These are phyloP conservation scores for Epiblema foenella DNA, from an alignment of 2,888 invertebrate species.

Conservation along the genomic window DNA sequence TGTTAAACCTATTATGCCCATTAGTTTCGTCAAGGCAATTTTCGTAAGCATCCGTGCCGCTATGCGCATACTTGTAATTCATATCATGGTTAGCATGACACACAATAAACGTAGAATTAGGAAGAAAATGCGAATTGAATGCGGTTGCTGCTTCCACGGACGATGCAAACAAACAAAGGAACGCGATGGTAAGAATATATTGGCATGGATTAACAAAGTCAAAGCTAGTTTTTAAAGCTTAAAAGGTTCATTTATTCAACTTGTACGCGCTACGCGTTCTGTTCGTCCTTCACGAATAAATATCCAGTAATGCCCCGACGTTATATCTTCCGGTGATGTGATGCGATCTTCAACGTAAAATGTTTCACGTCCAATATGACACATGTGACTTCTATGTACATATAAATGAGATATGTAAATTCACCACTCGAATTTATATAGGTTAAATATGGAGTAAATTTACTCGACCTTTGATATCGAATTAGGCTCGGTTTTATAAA, in stretches of 20 bases:
- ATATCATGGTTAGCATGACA: constrained; percentile 39
- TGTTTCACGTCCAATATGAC: constrained; percentile 16
- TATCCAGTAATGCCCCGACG: constrained; percentile 59
- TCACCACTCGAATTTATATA: constrained; percentile 49
- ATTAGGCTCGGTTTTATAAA: no score
- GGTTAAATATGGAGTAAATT: constrained; percentile 57
- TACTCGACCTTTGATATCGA: constrained; percentile 54
- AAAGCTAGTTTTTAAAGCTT: constrained; percentile 43
- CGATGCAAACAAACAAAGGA: constrained; percentile 47
- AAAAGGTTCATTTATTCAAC: constrained; percentile 54
- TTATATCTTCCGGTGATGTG: constrained; percentile 66
- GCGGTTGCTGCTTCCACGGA: constrained; percentile 33
- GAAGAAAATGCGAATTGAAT: constrained; percentile 38
- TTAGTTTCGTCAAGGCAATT: constrained; percentile 77
- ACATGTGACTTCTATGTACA: constrained; percentile 8
- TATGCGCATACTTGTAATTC: constrained; percentile 45
- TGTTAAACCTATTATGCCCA: constrained; percentile 73
- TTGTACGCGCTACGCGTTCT: constrained; percentile 73
- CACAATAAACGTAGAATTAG: constrained; percentile 34
- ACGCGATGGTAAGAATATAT: constrained; percentile 42
- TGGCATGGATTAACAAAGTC: constrained; percentile 44
- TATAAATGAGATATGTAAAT: constrained; percentile 18
- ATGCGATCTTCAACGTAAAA: constrained; percentile 56
- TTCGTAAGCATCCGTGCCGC: constrained; percentile 72
- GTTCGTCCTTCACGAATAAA: constrained; percentile 70